Evolutionary conservation across 2,113 vertebrate species (phyloP).

Genomic region (Pycnonotus jocosus): DNA sequence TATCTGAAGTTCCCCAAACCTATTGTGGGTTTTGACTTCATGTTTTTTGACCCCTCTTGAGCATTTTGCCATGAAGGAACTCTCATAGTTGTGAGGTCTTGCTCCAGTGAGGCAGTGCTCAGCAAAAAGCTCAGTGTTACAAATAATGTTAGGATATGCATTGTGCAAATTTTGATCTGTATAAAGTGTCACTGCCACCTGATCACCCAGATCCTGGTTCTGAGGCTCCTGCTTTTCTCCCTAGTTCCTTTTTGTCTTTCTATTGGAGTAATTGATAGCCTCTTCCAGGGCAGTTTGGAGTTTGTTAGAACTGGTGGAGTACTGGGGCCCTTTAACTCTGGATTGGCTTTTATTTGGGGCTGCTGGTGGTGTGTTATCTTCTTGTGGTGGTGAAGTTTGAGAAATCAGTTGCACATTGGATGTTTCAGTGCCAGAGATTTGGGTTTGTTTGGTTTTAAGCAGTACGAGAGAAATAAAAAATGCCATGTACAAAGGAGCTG

Average conservation of each 20-base stretch:
- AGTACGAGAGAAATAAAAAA: neutral
- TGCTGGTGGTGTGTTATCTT: too few relatives aligned
- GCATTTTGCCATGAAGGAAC: neutral
- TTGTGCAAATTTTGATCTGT: neutral
- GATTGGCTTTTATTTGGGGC: neutral
- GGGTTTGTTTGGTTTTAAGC: neutral
- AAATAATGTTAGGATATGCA: accelerated
- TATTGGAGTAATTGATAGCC: neutral
- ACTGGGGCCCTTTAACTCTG: neutral
- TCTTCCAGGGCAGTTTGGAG: neutral
- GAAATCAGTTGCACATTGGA: neutral
- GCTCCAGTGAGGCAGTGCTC: neutral
- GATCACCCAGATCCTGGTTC: neutral
- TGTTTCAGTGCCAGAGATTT: neutral
- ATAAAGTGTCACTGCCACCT: neutral
- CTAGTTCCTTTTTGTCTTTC: neutral
- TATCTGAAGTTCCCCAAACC: neutral
- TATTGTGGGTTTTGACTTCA: neutral
- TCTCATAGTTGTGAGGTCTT: neutral
- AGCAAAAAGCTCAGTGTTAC: accelerated
- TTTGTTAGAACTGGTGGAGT: neutral
- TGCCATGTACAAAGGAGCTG: neutral
- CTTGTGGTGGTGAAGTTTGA: neutral
- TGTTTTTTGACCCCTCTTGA: neutral
- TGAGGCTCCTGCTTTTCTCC: neutral